Evolutionary conservation across 2,888 invertebrate species (phyloP), one percentile per base, ranked within the genome.

Genomic region (Sinelater perroti): DNA sequence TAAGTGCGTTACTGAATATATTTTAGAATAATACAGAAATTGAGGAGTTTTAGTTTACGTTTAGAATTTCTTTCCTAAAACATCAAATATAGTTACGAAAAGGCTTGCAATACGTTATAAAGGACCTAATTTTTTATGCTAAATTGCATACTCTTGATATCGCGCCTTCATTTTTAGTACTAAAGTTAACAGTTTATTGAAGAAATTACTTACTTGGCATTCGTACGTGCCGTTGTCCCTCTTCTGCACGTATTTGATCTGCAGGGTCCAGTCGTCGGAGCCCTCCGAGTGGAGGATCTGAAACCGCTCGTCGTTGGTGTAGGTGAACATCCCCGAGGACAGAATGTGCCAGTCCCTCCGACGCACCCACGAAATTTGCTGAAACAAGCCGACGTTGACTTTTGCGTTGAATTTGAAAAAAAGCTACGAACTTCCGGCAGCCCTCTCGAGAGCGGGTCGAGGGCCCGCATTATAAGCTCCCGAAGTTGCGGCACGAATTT

Each of bases 221-320:
- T 93, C 93, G 81, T 95, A 95, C 61, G 93, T 92, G 68, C 95
- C 95, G 75, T 93, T 94, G 82, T 95, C 95, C 73, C 94, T 84
- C 74, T 91, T 91, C 80, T 95, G 93, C 66, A 95, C 93, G 80
- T 92, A 95, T 81, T 95, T 95, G 79, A 95, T 93, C 82, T 95
- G 94, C 67, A 95, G 82, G 46, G 92, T 93, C 95, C 95, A 95
- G 80, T 94, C 94, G 78, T 95, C 94, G 21, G 93, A 90, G 49
- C 93, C 91, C 74, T 95, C 93, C 64, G 88, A 85, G 80, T 95
- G 95, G 63, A 93, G 82, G 66, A 83, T 82, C 75, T 83, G 83
- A 77, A 91, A 91, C 68, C 91, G 84, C 76, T 93, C 93, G 79
- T 95, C 95, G 80, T 92, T 94, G 69, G 95, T 94, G 81, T 93